Conservation (phyloP, 2,797 vertebrate genomes). For the Huso huso region DNA sequence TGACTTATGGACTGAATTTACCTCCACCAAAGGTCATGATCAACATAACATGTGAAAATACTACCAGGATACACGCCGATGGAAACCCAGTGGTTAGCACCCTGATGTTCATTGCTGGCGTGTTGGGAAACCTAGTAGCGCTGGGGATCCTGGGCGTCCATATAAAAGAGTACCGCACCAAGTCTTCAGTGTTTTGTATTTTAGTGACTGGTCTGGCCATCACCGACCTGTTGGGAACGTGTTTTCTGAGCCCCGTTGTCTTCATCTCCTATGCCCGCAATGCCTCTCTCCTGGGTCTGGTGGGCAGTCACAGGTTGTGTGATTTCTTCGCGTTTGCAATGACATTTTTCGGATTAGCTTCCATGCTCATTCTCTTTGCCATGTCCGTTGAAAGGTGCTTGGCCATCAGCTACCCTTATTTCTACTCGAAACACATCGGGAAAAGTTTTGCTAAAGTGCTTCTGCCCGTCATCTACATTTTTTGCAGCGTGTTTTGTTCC, state of each 20-base stretch:
- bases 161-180: slow-evolving; percentile 57
- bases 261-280: slow-evolving; percentile 70
- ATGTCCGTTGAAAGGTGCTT: slow-evolving; percentile 86
- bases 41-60: slow-evolving; percentile 39
- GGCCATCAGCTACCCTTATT: slow-evolving; percentile 80
- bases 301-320: slow-evolving; percentile 49
- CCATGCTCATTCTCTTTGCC: slow-evolving; percentile 73
- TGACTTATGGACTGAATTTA: too few species aligned
- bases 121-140: slow-evolving; percentile 74
- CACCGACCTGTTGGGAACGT: slow-evolving; percentile 82
- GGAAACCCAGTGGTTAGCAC: slow-evolving; percentile 57
- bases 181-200: slow-evolving; percentile 73
- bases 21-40: background rate
- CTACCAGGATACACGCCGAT: slow-evolving; percentile 27
- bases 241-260: slow-evolving; percentile 74
- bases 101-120: slow-evolving; percentile 72
- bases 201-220: slow-evolving; percentile 77
- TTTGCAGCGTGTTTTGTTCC: slow-evolving; percentile 65
- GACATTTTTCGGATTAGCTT: slow-evolving; percentile 78
- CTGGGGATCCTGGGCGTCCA: slow-evolving; percentile 72
- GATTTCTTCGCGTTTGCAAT: slow-evolving; percentile 72
- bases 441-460: slow-evolving; percentile 58
- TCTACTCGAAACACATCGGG: slow-evolving; percentile 66
- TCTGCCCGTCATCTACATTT: slow-evolving; percentile 62
- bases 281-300: slow-evolving; percentile 54